These are phyloP conservation scores for Pseudolaguvia tuberculata DNA, from an alignment of 2,113 vertebrate genomes.

Conservation along the genomic window DNA sequence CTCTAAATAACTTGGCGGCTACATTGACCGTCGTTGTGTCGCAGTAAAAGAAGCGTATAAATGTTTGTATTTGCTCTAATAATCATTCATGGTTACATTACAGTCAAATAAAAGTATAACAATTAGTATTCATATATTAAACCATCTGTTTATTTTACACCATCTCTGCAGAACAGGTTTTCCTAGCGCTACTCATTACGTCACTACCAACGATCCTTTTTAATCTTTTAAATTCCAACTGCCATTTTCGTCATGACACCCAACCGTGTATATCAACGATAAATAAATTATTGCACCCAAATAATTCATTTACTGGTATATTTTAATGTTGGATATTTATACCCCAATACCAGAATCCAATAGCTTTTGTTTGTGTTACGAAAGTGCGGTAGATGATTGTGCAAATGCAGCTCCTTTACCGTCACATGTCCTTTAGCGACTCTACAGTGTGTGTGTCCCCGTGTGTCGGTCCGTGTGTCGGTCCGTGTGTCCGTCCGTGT, in stretches of 20 bases:
- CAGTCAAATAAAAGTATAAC: too few relatives aligned
- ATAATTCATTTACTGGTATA: too few relatives aligned
- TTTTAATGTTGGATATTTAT: neutral
- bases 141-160: neutral
- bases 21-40: too few relatives aligned
- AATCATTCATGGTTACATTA: too few relatives aligned
- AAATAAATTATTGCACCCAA: neutral
- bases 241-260: constrained; percentile 7
- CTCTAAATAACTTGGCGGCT: too few relatives aligned
- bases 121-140: too few relatives aligned
- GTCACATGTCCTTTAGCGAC: constrained; percentile 52
- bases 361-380: constrained; percentile 2
- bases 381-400: constrained; percentile 18
- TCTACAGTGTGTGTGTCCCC: neutral
- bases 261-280: neutral
- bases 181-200: neutral
- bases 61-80: too few relatives aligned
- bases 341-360: neutral
- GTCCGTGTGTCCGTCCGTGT: neutral
- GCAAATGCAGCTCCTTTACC: neutral
- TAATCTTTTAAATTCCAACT: neutral
- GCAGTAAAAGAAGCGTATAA: too few relatives aligned
- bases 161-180: neutral
- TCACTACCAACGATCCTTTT: neutral
- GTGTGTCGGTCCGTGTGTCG: too few relatives aligned